Conservation (phyloP, 2,113 vertebrate genomes). For the Daubentonia madagascariensis region DNA sequence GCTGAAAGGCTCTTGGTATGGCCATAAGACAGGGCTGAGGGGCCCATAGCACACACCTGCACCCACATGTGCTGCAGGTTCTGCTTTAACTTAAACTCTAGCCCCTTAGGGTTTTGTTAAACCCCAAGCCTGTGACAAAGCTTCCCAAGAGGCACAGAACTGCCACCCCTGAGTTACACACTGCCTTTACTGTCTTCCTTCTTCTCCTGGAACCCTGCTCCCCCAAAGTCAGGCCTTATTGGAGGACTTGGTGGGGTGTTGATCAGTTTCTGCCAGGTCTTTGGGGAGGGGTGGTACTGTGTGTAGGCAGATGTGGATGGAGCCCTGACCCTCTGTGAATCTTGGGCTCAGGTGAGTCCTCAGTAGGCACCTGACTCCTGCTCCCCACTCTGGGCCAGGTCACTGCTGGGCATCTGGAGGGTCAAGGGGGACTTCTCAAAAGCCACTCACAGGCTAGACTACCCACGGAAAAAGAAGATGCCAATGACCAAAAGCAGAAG, state of each 20-base stretch:
- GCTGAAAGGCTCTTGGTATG: no score
- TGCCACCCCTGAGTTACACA: rapidly evolving
- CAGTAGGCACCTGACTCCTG: no score
- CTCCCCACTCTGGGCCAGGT: background rate
- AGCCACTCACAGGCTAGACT: background rate
- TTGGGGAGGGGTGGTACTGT: background rate
- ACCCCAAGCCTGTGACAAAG: no score
- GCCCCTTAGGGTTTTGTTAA: background rate
- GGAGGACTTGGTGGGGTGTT: background rate
- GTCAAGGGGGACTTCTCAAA: background rate
- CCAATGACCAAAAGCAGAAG: background rate
- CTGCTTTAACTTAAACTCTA: background rate
- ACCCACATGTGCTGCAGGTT: background rate
- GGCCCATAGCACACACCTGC: no score
- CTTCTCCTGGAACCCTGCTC: background rate
- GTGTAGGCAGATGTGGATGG: background rate
- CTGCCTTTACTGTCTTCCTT: background rate
- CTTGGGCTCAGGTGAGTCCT: background rate
- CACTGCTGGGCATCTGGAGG: background rate
- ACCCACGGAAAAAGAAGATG: background rate
- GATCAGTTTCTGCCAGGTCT: background rate
- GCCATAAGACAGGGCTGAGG: background rate
- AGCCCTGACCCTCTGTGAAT: background rate
- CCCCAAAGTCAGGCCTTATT: background rate
- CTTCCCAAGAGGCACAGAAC: background rate